These are phyloP conservation scores for Prionace glauca DNA, from an alignment of 2,797 vertebrate genomes.

Conservation along the genomic window DNA sequence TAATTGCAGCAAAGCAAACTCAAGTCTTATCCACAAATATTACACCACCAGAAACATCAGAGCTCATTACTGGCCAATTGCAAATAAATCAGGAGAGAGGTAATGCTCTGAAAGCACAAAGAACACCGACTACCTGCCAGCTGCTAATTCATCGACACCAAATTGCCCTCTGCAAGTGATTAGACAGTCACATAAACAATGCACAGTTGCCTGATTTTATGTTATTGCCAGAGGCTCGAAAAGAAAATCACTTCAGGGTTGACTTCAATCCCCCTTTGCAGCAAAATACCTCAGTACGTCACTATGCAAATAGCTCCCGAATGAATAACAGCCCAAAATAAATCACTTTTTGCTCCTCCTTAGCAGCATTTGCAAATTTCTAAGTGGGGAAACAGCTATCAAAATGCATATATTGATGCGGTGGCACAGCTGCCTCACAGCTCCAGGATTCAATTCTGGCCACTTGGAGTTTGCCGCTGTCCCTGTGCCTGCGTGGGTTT, in stretches of 20 bases:
- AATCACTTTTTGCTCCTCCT: neutral
- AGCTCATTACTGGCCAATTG: neutral
- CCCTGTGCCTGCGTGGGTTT: no score
- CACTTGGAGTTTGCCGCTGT: no score
- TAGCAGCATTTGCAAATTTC: neutral
- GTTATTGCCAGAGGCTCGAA: neutral
- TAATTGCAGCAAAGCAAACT: neutral
- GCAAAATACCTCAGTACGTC: neutral
- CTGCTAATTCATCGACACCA: neutral
- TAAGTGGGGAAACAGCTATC: neutral
- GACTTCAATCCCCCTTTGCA: neutral
- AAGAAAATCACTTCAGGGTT: neutral
- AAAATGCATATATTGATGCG: neutral
- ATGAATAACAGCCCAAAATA: neutral
- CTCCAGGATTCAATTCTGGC: no score
- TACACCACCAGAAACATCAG: neutral
- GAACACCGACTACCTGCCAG: neutral
- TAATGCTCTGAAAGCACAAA: neutral
- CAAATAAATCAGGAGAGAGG: neutral
- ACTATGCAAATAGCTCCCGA: neutral
- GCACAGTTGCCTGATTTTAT: neutral
- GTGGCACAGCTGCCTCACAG: no score
- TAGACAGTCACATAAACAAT: neutral
- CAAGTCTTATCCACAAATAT: neutral
- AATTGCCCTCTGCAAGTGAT: constrained; percentile 15